Percentiles rank a stretch among this genome's conserved stretches.
Conservation (phyloP, 53 echinoderm and acorn worm genomes). For the Crossaster papposus region DNA sequence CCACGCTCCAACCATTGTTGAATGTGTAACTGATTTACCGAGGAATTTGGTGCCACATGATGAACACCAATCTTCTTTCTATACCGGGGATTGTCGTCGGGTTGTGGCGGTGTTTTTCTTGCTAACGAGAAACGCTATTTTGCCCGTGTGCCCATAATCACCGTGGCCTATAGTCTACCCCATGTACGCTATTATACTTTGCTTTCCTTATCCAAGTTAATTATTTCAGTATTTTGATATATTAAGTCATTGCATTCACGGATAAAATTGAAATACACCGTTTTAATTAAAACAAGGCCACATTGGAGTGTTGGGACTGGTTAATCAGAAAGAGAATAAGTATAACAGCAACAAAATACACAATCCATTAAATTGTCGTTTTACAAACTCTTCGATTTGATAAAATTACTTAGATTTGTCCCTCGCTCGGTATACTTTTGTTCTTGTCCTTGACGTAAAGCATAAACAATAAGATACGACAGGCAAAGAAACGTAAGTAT, state of each 20-base stretch:
- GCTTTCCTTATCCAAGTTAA: background rate
- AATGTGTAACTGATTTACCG: constrained; percentile 63
- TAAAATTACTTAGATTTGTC: no score
- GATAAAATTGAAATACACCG: constrained; percentile 20
- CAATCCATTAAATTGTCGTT: no score
- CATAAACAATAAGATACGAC: no score
- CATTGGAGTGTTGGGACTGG: background rate
- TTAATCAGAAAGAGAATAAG: no score
- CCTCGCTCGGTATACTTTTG: no score
- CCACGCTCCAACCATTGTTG: constrained; percentile 40
- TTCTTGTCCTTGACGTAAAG: no score
- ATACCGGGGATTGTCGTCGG: constrained; percentile 49
- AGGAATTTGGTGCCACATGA: constrained; percentile 49
- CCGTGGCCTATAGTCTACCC: background rate
- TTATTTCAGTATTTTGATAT: constrained; percentile 50
- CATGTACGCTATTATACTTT: constrained; percentile 11
- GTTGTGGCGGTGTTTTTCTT: constrained; percentile 57
- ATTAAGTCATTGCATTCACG: constrained; percentile 27
- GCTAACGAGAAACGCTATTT: constrained; percentile 55
- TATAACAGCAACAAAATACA: no score
- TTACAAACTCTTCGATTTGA: no score
- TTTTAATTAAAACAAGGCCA: constrained; percentile 17
- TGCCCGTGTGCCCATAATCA: constrained; percentile 46
- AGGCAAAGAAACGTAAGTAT: no score
- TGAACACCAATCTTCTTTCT: constrained; percentile 60